Base-by-base conservation (phyloP, 2,888 invertebrate species). In the Coleophora flavipennella region DNA sequence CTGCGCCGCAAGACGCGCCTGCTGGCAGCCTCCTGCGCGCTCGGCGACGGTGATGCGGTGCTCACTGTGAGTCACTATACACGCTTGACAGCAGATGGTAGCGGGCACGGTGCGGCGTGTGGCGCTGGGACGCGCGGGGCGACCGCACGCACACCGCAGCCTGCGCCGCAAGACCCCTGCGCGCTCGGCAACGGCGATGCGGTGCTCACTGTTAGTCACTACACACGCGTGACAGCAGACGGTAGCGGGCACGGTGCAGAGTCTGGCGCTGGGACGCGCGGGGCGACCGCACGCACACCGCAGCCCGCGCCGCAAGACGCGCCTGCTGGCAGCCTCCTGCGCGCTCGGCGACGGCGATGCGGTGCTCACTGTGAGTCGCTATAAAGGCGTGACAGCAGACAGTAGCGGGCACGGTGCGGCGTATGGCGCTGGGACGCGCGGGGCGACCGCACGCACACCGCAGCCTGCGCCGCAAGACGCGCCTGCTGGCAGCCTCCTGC, bases 11-110 rank as follows among this genome's bases (percentile, higher is more conserved):
- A 95, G 72, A 88, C 89, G 29, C 84, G 88, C 42, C 63, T 95
- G 10, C 62, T 95, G 8, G 91, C 93, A 57, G 89, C 89, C 43
- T 90, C 93, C 0, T 73, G 94, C 26, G 80, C 85, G 25, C 86
- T 89, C 37, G 91, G 91, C 7, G 91, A 93, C 71, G 95, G 94
- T 14, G 92, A 94, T 85, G 88, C 91, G 14, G 90, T 94, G 49
- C 74, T 92, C 38, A 87, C 87, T 45, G 91, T 91, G 60, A 64
- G 83, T 72, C 9, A 33, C 1, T 33, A 25, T 39, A 20, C n/a
- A n/a, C n/a, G n/a, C n/a, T n/a, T n/a, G n/a, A n/a, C n/a, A n/a
- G n/a, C n/a, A n/a, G n/a, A 88, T 38, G 79, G 86, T 38, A 87
- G 87, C 8, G 54, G 94, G 69, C 77, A 80, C 83, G 0, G 50